Evolutionary conservation across 2,888 invertebrate genomes (phyloP).

Genomic region (Rugalucina vietnamica): DNA sequence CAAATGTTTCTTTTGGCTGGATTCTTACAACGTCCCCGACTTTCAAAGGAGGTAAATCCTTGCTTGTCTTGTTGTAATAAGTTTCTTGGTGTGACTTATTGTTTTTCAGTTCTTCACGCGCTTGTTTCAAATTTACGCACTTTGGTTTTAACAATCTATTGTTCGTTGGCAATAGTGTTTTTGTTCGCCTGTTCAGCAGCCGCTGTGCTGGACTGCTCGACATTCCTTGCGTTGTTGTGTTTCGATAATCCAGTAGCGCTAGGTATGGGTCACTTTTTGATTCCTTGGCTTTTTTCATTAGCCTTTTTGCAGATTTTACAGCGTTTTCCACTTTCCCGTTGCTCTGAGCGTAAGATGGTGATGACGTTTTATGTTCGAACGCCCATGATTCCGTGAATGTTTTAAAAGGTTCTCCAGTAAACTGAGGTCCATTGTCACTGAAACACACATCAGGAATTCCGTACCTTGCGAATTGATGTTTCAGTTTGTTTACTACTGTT

Average conservation of each 20-base stretch:
- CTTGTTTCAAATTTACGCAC: not conserved
- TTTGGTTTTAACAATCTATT: conserved; percentile 22
- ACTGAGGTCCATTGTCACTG: not conserved
- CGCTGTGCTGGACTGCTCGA: conserved; percentile 52
- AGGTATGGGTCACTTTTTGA: conserved; percentile 43
- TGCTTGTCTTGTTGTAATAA: conserved; percentile 20
- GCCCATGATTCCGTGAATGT: conserved; percentile 22
- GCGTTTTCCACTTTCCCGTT: conserved; percentile 50
- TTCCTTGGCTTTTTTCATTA: conserved; percentile 26
- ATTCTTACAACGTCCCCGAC: conserved; percentile 15
- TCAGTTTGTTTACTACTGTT: conserved; percentile 54
- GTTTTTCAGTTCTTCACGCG: not conserved
- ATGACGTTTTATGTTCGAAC: conserved; percentile 38
- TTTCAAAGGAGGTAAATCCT: conserved; percentile 8
- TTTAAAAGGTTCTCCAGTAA: not conserved
- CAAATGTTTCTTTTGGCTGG: not conserved
- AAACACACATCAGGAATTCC: conserved; percentile 11
- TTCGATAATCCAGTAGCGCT: too few relatives aligned
- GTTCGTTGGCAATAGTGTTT: conserved; percentile 32
- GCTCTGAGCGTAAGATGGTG: conserved; percentile 31
- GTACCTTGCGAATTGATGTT: conserved; percentile 46
- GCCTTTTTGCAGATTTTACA: conserved; percentile 42
- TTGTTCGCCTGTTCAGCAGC: conserved; percentile 50
- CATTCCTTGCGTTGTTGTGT: too few relatives aligned
- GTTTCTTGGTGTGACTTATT: conserved; percentile 10